phyloP scores from a whole-genome alignment of 2,113 vertebrate species.

The Copsychus sechellarum region DNA sequence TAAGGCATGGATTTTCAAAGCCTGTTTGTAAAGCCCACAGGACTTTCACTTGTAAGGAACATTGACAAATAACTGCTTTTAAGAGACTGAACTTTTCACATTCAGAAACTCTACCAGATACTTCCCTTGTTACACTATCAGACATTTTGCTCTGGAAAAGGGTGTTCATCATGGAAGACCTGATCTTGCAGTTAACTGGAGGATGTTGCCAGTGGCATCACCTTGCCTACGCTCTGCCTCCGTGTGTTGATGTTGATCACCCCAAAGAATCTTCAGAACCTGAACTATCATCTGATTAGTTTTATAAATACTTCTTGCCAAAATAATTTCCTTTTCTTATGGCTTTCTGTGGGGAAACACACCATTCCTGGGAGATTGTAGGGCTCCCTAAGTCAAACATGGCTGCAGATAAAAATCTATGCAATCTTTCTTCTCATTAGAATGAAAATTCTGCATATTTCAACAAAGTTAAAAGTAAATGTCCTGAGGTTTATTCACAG shows the following conservation, averaged over 20 bases:
- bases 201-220: neutral
- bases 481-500: neutral
- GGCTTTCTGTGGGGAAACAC: neutral
- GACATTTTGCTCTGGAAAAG: neutral
- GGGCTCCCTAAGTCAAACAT: neutral
- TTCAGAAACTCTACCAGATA: neutral
- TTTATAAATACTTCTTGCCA: neutral
- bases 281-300: neutral
- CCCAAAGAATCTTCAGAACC: neutral
- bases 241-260: fast-evolving
- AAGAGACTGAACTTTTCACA: neutral
- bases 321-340: neutral
- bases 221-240: neutral
- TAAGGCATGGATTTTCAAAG: neutral
- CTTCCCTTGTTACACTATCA: neutral
- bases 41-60: neutral
- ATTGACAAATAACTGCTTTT: neutral
- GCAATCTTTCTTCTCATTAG: neutral
- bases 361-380: neutral
- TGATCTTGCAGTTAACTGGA: neutral
- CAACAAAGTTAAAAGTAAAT: neutral
- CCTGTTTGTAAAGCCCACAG: neutral
- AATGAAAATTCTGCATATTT: neutral
- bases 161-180: neutral
- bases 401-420: neutral